phyloP scores from a whole-genome alignment of 1,140 invertebrate species.

The Battus philenor region DNA sequence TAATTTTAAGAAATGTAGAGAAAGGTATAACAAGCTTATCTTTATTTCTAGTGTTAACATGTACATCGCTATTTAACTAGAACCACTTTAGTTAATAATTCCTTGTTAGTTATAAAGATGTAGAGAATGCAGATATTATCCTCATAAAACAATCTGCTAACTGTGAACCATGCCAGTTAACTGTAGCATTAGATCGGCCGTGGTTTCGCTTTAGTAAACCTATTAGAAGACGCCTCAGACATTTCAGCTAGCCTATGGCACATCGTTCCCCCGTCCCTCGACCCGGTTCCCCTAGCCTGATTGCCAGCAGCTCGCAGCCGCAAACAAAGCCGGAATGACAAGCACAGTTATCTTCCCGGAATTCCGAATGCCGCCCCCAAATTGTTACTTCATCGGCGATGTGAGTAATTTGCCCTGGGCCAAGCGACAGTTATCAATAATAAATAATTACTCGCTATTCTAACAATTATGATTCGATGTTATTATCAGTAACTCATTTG shows the following conservation, averaged over 20 bases:
- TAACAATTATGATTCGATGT: too few relatives aligned
- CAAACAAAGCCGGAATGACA: conserved; percentile 52
- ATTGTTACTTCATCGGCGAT: conserved; percentile 39
- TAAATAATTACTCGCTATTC: conserved; percentile 4
- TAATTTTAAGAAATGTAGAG: too few relatives aligned
- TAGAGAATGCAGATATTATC: too few relatives aligned
- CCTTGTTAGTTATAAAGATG: too few relatives aligned
- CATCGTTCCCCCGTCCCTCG: conserved; percentile 20
- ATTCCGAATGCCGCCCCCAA: conserved; percentile 40
- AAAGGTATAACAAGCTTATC: too few relatives aligned
- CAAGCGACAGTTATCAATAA: conserved; percentile 4
- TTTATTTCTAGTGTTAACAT: too few relatives aligned
- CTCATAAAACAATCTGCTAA: too few relatives aligned
- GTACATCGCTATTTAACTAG: too few relatives aligned
- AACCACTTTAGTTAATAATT: too few relatives aligned
- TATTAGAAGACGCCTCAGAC: conserved; percentile 50
- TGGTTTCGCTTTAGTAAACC: conserved; percentile 38
- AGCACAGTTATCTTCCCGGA: conserved; percentile 45
- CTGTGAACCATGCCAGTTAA: neutral
- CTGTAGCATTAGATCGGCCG: conserved; percentile 26
- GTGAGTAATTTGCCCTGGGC: conserved; percentile 36
- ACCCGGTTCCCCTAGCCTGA: conserved; percentile 24
- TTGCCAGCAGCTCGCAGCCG: conserved; percentile 38
- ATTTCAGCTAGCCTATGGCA: conserved; percentile 36
- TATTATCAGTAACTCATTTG: too few relatives aligned